phyloP scores from a whole-genome alignment of 1,140 invertebrate genomes.

The Maniola jurtina region DNA sequence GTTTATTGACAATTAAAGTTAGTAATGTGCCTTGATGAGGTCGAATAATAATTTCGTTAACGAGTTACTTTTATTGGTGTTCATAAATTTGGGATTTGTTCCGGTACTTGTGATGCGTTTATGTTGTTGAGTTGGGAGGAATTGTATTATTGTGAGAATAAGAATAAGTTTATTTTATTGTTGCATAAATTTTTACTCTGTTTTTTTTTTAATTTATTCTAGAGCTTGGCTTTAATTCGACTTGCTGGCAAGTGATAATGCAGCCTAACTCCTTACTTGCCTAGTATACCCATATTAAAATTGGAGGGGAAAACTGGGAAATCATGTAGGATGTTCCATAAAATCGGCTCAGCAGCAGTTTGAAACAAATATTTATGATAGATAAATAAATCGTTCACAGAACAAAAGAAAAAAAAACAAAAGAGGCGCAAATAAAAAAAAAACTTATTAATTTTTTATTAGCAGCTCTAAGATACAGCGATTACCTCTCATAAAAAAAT shows the following conservation, averaged over 20 bases:
- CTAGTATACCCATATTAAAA: too few relatives aligned
- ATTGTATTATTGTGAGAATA: neutral
- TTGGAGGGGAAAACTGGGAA: too few relatives aligned
- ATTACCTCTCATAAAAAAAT: conserved; percentile 34
- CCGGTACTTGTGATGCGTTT: conserved; percentile 13
- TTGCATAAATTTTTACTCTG: too few relatives aligned
- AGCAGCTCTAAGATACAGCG: neutral
- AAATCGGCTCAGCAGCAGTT: too few relatives aligned
- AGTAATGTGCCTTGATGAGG: conserved; percentile 41
- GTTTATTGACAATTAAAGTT: conserved; percentile 55
- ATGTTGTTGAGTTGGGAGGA: neutral
- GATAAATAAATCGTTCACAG: too few relatives aligned
- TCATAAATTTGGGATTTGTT: conserved; percentile 13
- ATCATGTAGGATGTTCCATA: too few relatives aligned
- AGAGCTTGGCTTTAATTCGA: too few relatives aligned
- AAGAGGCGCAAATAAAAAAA: neutral
- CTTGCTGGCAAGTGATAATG: too few relatives aligned
- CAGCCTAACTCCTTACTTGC: too few relatives aligned
- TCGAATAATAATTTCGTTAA: conserved; percentile 8
- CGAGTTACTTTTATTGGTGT: conserved; percentile 9
- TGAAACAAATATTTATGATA: too few relatives aligned
- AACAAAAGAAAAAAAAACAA: neutral
- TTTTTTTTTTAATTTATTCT: too few relatives aligned
- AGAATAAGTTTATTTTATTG: too few relatives aligned
- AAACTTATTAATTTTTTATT: conserved; percentile 9